A percentile compares a stretch with the other conserved stretches of the same genome.
Conservation (phyloP, 2,797 vertebrate genomes). For the Cryptoblepharus egeriae region DNA sequence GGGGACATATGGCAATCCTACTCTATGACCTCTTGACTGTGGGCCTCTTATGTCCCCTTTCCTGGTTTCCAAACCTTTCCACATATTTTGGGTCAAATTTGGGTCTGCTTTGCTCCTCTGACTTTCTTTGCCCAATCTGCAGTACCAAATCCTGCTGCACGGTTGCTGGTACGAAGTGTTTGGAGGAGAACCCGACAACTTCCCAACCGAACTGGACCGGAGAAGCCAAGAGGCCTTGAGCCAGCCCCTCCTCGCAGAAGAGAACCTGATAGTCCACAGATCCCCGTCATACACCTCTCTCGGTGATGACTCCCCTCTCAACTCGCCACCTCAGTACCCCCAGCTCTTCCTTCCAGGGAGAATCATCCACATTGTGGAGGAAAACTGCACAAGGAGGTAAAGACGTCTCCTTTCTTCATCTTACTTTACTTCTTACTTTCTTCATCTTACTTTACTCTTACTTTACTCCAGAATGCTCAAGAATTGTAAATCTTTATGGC, state of each 20-base stretch:
- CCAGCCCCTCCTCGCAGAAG: slow-evolving; percentile 91
- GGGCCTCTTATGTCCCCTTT: too few species aligned
- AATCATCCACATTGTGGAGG: slow-evolving; percentile 89
- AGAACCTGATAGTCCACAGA: slow-evolving; percentile 84
- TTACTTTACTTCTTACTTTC: too few species aligned
- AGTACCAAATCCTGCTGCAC: slow-evolving; percentile 94
- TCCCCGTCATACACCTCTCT: slow-evolving; percentile 86
- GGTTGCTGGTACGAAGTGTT: slow-evolving; percentile 96
- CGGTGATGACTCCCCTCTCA: slow-evolving; percentile 80
- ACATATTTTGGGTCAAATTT: too few species aligned
- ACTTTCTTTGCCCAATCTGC: slow-evolving; percentile 1
- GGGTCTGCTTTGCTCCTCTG: not conserved
- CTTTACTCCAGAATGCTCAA: too few species aligned
- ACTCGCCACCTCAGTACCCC: slow-evolving; percentile 80
- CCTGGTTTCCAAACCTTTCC: too few species aligned
- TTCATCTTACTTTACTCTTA: too few species aligned
- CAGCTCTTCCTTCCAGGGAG: slow-evolving; percentile 90
- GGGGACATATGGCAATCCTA: too few species aligned
- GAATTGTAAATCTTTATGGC: not conserved
- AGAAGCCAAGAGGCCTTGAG: slow-evolving; percentile 80
- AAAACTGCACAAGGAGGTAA: slow-evolving; percentile 85
- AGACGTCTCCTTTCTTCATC: not conserved
- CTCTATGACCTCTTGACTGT: too few species aligned
- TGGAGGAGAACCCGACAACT: slow-evolving; percentile 88
- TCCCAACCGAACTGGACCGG: slow-evolving; percentile 91